Conservation (phyloP, 2,113 vertebrate species). For the Polyodon spathula region DNA sequence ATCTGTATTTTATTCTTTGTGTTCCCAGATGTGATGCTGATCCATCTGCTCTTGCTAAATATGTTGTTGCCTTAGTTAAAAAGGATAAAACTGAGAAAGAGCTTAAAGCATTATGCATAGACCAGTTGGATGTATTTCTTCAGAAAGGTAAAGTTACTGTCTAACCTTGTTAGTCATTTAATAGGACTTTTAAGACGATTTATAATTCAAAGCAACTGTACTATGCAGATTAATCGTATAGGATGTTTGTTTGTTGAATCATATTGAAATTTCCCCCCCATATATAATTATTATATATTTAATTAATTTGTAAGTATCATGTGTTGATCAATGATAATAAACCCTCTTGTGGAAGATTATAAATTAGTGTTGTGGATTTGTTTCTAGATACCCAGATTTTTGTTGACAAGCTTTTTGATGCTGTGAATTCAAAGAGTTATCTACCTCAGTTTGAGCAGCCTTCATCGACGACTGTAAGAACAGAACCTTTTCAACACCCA, state of each 20-base stretch:
- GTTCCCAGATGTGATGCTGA: constrained; percentile 88
- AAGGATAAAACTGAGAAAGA: constrained; percentile 97
- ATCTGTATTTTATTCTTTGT: neutral
- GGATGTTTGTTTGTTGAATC: no score
- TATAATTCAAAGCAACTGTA: no score
- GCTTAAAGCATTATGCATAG: constrained; percentile 90
- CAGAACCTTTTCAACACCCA: constrained; percentile 67
- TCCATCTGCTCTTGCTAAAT: constrained; percentile 94
- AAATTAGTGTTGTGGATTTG: constrained; percentile 5
- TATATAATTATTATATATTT: no score
- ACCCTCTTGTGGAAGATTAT: neutral
- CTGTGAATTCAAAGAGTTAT: constrained; percentile 89
- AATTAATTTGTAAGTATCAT: no score
- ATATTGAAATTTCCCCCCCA: no score
- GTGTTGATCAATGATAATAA: neutral
- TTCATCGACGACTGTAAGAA: constrained; percentile 51
- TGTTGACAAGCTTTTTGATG: constrained; percentile 96
- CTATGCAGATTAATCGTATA: no score
- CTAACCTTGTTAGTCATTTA: constrained; percentile 13
- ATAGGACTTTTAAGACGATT: no score
- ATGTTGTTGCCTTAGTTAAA: constrained; percentile 95
- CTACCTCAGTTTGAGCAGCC: constrained; percentile 80
- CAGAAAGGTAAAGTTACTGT: constrained; percentile 74
- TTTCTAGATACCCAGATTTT: constrained; percentile 84
- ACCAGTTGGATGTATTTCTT: constrained; percentile 97